Conservation (phyloP, 2,113 vertebrate species). For the Cinclus mexicanus region DNA sequence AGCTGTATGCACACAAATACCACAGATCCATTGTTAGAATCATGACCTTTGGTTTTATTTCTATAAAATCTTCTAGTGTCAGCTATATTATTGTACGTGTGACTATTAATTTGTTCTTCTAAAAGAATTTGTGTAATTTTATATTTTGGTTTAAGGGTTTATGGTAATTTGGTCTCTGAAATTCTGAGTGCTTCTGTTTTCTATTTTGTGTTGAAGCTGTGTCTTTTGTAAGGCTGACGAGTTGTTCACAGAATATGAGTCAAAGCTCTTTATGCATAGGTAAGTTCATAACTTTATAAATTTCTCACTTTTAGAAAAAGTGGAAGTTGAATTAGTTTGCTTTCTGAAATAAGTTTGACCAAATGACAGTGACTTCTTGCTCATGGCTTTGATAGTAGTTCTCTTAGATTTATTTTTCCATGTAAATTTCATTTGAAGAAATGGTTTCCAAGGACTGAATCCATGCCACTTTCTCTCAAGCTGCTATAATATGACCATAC, state of each 20-base stretch:
- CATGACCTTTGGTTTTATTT: background rate
- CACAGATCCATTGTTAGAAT: background rate
- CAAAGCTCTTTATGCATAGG: conserved; percentile 96
- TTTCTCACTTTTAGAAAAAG: background rate
- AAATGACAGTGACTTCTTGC: background rate
- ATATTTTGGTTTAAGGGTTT: background rate
- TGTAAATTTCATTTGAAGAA: background rate
- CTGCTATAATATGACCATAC: background rate
- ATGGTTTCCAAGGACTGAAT: background rate
- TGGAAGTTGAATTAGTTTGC: background rate
- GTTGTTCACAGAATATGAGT: conserved; percentile 96
- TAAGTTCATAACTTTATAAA: conserved; percentile 73
- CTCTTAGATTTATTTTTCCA: background rate
- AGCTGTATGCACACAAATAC: background rate
- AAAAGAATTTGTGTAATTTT: background rate
- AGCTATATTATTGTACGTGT: background rate
- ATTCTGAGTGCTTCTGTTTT: conserved; percentile 35
- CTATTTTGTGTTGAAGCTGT: conserved; percentile 81
- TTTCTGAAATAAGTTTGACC: background rate
- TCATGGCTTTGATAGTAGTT: background rate
- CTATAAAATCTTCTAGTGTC: background rate
- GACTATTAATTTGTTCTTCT: background rate
- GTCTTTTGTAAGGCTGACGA: conserved; percentile 98
- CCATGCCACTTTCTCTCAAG: background rate
- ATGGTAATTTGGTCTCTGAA: background rate